Percentiles rank a stretch among this genome's conserved stretches.
Conservation (phyloP, 2,113 vertebrate genomes). For the Colossoma macropomum region DNA sequence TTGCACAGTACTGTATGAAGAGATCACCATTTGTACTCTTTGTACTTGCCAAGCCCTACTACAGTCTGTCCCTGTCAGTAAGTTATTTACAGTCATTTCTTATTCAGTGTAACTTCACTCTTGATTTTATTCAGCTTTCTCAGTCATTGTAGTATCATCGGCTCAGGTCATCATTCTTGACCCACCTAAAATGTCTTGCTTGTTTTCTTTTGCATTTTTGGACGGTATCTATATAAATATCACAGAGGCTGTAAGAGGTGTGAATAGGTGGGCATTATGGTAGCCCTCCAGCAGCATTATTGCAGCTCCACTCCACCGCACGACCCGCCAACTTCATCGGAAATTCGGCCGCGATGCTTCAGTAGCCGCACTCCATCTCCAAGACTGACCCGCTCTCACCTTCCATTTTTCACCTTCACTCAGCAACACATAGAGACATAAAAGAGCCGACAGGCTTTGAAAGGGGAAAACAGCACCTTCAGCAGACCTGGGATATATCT, state of each 20-base stretch:
- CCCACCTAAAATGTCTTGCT: too few species aligned
- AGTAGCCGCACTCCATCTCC: conserved; percentile 42
- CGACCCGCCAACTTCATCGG: conserved; percentile 30
- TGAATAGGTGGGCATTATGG: conserved; percentile 37
- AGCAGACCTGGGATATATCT: conserved; percentile 46
- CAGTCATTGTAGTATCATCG: too few species aligned
- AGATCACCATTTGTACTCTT: too few species aligned
- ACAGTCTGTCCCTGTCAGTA: too few species aligned
- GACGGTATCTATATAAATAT: conserved; percentile 55
- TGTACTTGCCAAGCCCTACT: too few species aligned
- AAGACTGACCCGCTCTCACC: conserved; percentile 51
- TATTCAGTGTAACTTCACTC: too few species aligned
- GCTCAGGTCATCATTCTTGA: too few species aligned
- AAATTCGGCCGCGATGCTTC: conserved; percentile 40
- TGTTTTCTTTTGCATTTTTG: too few species aligned
- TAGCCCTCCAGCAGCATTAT: conserved; percentile 26
- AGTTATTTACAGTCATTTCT: too few species aligned
- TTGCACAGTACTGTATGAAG: too few species aligned
- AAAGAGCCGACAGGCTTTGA: conserved; percentile 54
- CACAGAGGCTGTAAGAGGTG: conserved; percentile 26
- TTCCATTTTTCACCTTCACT: conserved; percentile 62
- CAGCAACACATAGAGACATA: conserved; percentile 38
- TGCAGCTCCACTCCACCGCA: conserved; percentile 50
- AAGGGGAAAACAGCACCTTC: conserved; percentile 47
- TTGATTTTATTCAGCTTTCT: too few species aligned